These are phyloP conservation scores for Eira barbara DNA, from an alignment of 2,113 vertebrate species.

Conservation along the genomic window DNA sequence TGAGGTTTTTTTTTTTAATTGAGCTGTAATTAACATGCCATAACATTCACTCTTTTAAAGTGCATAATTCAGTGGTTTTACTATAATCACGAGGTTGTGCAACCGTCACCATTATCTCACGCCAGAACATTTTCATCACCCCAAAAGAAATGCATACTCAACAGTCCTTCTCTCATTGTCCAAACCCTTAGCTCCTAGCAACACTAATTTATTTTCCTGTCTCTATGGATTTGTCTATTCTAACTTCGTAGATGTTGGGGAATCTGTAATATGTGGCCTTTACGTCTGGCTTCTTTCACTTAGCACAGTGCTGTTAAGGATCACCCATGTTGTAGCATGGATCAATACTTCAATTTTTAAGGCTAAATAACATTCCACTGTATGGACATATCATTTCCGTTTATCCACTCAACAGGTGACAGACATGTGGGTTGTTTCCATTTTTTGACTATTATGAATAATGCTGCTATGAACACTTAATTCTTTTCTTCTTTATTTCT, in stretches of 20 bases:
- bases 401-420: neutral
- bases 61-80: neutral
- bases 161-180: neutral
- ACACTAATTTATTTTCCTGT: neutral
- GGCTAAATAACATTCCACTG: neutral
- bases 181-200: neutral
- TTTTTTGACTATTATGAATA: neutral
- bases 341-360: neutral
- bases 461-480: neutral
- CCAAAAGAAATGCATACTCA: neutral
- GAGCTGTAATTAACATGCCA: neutral
- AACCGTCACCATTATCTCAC: neutral
- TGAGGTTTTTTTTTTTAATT: neutral
- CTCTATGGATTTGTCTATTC: neutral
- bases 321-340: neutral
- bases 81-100: neutral
- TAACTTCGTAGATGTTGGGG: neutral
- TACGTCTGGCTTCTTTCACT: neutral
- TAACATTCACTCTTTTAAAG: neutral
- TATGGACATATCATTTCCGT: neutral
- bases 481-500: neutral
- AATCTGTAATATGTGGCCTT: neutral
- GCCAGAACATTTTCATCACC: neutral
- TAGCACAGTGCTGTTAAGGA: neutral
- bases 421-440: neutral